Percentiles rank a stretch among this genome's conserved stretches.
These are phyloP conservation scores for Phengaris arion DNA, from an alignment of 2,888 invertebrate genomes.

Conservation along the genomic window DNA sequence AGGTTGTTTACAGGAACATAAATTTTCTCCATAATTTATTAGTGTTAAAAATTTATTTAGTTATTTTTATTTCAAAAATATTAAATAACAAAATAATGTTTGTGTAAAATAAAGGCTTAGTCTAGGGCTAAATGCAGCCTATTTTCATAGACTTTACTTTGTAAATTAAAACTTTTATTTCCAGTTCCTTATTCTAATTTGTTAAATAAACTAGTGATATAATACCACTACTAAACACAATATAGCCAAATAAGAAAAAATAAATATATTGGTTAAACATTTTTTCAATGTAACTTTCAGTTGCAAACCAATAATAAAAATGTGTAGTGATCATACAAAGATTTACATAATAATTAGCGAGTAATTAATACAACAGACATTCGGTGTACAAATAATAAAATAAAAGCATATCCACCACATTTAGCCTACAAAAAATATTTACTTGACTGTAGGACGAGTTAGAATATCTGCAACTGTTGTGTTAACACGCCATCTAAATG, in stretches of 20 bases:
- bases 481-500: slow-evolving; percentile 37
- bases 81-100: not conserved
- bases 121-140: slow-evolving; percentile 29
- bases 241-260: slow-evolving; percentile 25
- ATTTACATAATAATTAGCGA: slow-evolving; percentile 30
- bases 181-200: slow-evolving; percentile 25
- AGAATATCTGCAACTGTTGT: slow-evolving; percentile 27
- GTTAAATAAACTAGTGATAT: not conserved
- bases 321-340: slow-evolving; percentile 30
- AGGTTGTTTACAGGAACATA: not conserved
- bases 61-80: not conserved
- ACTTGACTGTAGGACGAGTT: slow-evolving; percentile 45
- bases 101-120: slow-evolving; percentile 3
- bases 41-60: not conserved
- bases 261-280: slow-evolving; percentile 29
- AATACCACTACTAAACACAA: slow-evolving; percentile 13
- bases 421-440: slow-evolving; percentile 58
- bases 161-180: slow-evolving; percentile 13
- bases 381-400: slow-evolving; percentile 1
- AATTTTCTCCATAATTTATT: not conserved
- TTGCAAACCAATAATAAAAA: not conserved
- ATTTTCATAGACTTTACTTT: slow-evolving; percentile 14
- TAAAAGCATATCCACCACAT: slow-evolving; percentile 32
- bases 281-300: slow-evolving; percentile 1
- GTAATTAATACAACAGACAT: slow-evolving; percentile 36